phyloP scores from a whole-genome alignment of 1,140 invertebrate genomes.

The Nebria ingens region DNA sequence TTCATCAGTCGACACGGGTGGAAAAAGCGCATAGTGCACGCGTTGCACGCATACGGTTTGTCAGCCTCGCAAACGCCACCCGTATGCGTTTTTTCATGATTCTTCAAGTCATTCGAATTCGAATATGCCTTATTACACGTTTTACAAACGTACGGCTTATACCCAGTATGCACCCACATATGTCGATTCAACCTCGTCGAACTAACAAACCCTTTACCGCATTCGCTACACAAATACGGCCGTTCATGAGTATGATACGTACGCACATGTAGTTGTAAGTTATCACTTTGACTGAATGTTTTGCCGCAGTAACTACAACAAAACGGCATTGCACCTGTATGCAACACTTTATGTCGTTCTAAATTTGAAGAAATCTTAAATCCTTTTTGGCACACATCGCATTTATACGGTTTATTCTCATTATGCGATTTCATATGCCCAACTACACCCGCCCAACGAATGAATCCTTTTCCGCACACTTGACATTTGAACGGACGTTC shows the following conservation, averaged over 20 bases:
- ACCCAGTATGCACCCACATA: slow-evolving; percentile 29
- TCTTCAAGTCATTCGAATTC: slow-evolving; percentile 26
- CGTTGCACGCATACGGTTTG: slow-evolving; percentile 23
- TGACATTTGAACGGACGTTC: slow-evolving; percentile 16
- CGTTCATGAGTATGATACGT: slow-evolving; percentile 52
- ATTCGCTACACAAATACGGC: slow-evolving; percentile 54
- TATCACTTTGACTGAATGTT: slow-evolving; percentile 27
- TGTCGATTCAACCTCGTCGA: slow-evolving; percentile 27
- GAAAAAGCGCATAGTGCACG: slow-evolving; percentile 27
- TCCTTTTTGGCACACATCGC: slow-evolving; percentile 23
- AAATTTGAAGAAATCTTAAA: slow-evolving; percentile 25
- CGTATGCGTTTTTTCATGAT: slow-evolving; percentile 23
- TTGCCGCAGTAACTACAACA: slow-evolving; percentile 27
- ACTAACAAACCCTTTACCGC: slow-evolving; percentile 43
- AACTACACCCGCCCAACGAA: slow-evolving; percentile 24
- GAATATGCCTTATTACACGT: slow-evolving; percentile 28
- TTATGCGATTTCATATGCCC: slow-evolving; percentile 30
- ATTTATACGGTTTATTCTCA: slow-evolving; percentile 26
- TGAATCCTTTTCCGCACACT: slow-evolving; percentile 12
- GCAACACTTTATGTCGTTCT: slow-evolving; percentile 22
- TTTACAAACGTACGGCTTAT: slow-evolving; percentile 28
- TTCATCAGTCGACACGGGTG: slow-evolving; percentile 24
- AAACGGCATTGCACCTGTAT: slow-evolving; percentile 20
- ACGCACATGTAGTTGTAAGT: slow-evolving; percentile 28
- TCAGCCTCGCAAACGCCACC: slow-evolving; percentile 19